phyloP scores from a whole-genome alignment of 2,888 invertebrate genomes.

The Brachyopa scutellaris region DNA sequence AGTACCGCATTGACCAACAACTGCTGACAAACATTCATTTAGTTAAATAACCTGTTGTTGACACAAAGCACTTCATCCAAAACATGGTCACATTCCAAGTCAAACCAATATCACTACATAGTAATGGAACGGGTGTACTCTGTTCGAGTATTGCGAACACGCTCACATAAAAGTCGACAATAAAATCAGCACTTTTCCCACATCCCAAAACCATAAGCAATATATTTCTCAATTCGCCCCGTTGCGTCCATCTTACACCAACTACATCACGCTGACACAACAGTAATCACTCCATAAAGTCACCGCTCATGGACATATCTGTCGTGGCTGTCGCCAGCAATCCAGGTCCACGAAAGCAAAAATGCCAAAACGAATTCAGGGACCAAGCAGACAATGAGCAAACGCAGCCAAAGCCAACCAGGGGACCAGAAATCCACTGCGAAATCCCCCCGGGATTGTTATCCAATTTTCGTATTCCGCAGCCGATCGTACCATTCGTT shows the following conservation, averaged over 20 bases:
- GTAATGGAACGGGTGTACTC: background rate
- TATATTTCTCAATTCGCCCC: conserved; percentile 36
- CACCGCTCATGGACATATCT: conserved; percentile 60
- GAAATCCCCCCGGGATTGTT: conserved; percentile 59
- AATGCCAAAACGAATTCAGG: conserved; percentile 39
- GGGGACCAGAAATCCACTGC: conserved; percentile 1
- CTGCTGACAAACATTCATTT: background rate
- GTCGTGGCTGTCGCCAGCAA: conserved; percentile 13
- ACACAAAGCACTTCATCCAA: conserved; percentile 4
- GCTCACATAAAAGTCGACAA: background rate
- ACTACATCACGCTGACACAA: conserved; percentile 69
- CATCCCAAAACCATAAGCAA: conserved; percentile 57
- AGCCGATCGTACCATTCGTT: conserved; percentile 19
- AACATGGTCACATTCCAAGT: conserved; percentile 14
- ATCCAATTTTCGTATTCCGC: conserved; percentile 63
- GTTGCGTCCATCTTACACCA: conserved; percentile 59
- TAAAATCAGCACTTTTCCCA: conserved; percentile 45
- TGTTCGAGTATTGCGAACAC: background rate
- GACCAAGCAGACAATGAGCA: conserved; percentile 23
- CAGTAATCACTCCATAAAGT: conserved; percentile 71
- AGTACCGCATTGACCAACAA: background rate
- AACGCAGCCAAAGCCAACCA: background rate
- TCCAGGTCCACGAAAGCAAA: conserved; percentile 21
- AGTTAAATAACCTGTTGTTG: conserved; percentile 26
- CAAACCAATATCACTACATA: background rate